Evolutionary conservation across 92 coral and sea anemone genomes (phyloP).

Genomic region (Epizoanthus scotinus): DNA sequence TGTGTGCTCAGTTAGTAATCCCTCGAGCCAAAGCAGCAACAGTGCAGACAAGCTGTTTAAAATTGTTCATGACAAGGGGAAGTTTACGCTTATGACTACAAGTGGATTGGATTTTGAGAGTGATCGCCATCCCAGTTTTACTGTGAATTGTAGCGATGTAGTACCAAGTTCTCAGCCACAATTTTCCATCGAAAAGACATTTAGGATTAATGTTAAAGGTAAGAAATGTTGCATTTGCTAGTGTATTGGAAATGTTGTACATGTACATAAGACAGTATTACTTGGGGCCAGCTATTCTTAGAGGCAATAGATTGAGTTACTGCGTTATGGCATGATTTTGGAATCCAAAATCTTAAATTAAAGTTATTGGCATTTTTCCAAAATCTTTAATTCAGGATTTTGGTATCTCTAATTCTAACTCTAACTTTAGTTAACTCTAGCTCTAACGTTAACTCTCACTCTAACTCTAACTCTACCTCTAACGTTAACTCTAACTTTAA

Average conservation of each 20-base stretch:
- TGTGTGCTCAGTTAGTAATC: slow-evolving; percentile 62
- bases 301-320: too few species aligned
- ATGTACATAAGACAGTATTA: too few species aligned
- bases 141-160: slow-evolving; percentile 66
- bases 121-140: slow-evolving; percentile 38
- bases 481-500: too few species aligned
- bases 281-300: too few species aligned
- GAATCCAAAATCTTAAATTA: too few species aligned
- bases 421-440: too few species aligned
- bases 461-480: too few species aligned
- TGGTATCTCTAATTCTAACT: too few species aligned
- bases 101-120: slow-evolving; percentile 69
- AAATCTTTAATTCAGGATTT: too few species aligned
- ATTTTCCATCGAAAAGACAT: slow-evolving; percentile 48
- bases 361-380: too few species aligned
- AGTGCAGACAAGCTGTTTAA: slow-evolving; percentile 48
- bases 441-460: too few species aligned
- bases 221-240: not conserved
- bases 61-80: slow-evolving; percentile 27
- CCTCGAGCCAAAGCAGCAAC: slow-evolving; percentile 5
- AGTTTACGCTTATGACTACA: slow-evolving; percentile 61
- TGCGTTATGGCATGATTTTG: too few species aligned
- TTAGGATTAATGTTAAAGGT: slow-evolving; percentile 67
- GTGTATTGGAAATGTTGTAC: not conserved
- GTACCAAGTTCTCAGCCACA: slow-evolving; percentile 45